A percentile compares a stretch with the other conserved stretches of the same genome.
phyloP scores from a whole-genome alignment of 1,140 invertebrate genomes.

The Whitmania pigra region DNA sequence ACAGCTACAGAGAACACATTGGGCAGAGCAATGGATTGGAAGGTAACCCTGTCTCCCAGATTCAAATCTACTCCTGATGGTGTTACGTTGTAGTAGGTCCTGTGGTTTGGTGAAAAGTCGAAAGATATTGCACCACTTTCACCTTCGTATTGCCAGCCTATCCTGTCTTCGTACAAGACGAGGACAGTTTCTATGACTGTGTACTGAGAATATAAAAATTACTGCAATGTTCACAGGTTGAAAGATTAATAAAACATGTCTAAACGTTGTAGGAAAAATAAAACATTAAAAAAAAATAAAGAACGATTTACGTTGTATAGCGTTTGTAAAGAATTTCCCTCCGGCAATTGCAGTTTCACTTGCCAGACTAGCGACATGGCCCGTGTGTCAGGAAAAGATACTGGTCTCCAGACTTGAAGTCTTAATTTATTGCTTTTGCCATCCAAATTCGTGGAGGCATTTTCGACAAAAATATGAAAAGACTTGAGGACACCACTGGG shows the following conservation, averaged over 20 bases:
- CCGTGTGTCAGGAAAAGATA: background rate
- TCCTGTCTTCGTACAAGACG: background rate
- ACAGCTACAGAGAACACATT: slow-evolving; percentile 9
- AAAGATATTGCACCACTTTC: slow-evolving; percentile 1
- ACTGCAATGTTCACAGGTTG: background rate
- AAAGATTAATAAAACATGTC: background rate
- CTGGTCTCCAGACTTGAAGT: slow-evolving; percentile 4
- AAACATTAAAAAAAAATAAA: background rate
- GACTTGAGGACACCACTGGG: background rate
- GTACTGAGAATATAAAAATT: background rate
- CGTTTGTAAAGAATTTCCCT: background rate
- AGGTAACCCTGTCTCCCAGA: background rate
- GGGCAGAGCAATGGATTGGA: background rate
- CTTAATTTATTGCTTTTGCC: background rate
- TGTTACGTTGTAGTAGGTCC: background rate
- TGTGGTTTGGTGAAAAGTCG: background rate
- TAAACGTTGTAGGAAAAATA: background rate
- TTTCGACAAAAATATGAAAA: background rate
- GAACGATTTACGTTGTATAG: background rate
- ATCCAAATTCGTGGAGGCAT: background rate
- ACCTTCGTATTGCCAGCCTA: slow-evolving; percentile 8
- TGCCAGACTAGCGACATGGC: slow-evolving; percentile 4
- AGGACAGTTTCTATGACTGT: background rate
- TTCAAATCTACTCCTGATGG: background rate
- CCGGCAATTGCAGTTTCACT: background rate